phyloP scores from a whole-genome alignment of 2,888 invertebrate genomes.

The Aradus depressus region DNA sequence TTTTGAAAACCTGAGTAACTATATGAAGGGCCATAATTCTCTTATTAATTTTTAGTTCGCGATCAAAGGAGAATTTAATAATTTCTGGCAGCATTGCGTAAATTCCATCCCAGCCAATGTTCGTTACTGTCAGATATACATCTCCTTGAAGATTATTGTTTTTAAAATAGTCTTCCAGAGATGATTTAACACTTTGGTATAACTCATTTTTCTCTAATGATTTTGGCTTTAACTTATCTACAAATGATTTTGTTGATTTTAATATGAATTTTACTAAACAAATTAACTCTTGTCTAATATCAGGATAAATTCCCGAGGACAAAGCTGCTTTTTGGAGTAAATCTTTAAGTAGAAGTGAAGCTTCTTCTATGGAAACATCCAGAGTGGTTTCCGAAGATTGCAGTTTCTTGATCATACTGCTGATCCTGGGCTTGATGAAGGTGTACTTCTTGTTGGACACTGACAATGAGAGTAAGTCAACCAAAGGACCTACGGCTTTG shows the following conservation, averaged over 20 bases:
- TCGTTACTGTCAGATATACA: background rate
- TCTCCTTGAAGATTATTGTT: conserved; percentile 7
- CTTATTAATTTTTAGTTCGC: conserved; percentile 6
- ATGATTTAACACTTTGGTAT: conserved; percentile 1
- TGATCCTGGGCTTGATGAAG: conserved; percentile 1
- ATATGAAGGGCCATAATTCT: conserved; percentile 2
- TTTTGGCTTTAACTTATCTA: conserved; percentile 2
- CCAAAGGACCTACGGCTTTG: background rate
- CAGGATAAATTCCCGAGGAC: conserved; percentile 10
- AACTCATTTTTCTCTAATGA: conserved; percentile 6
- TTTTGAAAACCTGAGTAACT: conserved; percentile 3
- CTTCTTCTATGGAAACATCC: conserved; percentile 2
- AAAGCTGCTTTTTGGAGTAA: conserved; percentile 6
- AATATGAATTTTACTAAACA: conserved; percentile 5
- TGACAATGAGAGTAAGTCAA: conserved; percentile 5
- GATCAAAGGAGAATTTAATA: conserved; percentile 2
- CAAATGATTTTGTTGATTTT: conserved; percentile 12
- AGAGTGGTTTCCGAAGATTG: conserved; percentile 2
- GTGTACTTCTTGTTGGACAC: conserved; percentile 2
- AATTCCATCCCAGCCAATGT: conserved; percentile 15
- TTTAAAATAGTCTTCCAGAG: conserved; percentile 3
- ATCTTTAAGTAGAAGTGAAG: background rate
- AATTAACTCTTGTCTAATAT: conserved; percentile 7
- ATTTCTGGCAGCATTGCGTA: conserved; percentile 2
- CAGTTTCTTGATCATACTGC: conserved; percentile 7